Evolutionary conservation across 2,113 vertebrate genomes (phyloP).

Genomic region (Ptyas mucosa): DNA sequence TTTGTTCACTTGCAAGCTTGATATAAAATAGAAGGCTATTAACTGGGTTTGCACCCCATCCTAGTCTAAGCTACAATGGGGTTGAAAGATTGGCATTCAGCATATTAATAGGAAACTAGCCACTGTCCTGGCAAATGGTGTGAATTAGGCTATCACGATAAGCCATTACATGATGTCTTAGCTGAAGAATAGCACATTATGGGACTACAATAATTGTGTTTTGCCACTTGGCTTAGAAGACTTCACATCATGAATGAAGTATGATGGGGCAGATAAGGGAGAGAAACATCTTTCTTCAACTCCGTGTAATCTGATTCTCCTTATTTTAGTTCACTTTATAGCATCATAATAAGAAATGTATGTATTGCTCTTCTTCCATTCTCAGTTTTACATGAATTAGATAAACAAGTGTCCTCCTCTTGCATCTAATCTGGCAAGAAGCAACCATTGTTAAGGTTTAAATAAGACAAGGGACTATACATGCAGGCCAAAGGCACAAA

Average conservation of each 20-base stretch:
- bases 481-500: not conserved
- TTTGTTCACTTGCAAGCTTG: not conserved
- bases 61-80: not conserved
- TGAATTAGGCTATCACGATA: not conserved
- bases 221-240: not conserved
- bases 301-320: not conserved
- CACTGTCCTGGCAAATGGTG: not conserved
- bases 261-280: not conserved
- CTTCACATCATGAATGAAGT: not conserved
- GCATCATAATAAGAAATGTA: not conserved
- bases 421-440: not conserved
- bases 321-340: not conserved
- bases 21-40: not conserved
- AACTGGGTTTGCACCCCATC: not conserved
- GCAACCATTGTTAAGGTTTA: not conserved
- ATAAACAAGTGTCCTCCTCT: not conserved
- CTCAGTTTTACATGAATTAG: not conserved
- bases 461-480: not conserved
- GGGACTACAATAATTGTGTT: not conserved
- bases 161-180: not conserved
- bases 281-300: not conserved
- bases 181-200: not conserved
- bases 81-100: not conserved
- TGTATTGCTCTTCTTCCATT: not conserved
- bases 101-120: not conserved